Conservation (phyloP, 2,888 invertebrate species). For the Nudaria mundana region DNA sequence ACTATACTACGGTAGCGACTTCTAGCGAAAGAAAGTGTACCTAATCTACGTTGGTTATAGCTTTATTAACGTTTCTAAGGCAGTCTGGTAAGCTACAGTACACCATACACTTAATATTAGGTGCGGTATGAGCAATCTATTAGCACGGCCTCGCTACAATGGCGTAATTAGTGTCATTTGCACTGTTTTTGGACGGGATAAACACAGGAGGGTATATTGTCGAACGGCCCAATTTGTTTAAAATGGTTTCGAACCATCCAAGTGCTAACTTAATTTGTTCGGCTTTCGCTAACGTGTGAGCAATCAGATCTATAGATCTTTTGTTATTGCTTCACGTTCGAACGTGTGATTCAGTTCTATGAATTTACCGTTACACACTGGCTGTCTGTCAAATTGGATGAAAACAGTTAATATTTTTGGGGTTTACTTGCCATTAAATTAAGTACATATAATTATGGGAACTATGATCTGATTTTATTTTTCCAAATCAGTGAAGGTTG, state of each 20-base stretch:
- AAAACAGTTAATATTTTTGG: conserved; percentile 30
- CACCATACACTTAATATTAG: conserved; percentile 44
- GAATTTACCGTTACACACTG: conserved; percentile 46
- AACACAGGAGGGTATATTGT: conserved; percentile 72
- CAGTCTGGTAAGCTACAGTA: conserved; percentile 13
- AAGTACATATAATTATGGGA: conserved; percentile 8
- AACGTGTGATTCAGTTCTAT: conserved; percentile 44
- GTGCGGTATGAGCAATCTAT: conserved; percentile 65
- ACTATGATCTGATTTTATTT: too few relatives aligned
- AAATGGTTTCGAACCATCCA: conserved; percentile 63
- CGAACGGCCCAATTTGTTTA: conserved; percentile 68
- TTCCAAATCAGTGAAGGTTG: too few relatives aligned
- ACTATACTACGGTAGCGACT: too few relatives aligned
- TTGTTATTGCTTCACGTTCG: conserved; percentile 49
- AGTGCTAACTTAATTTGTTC: conserved; percentile 78
- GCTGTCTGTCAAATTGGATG: conserved; percentile 28
- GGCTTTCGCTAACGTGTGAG: conserved; percentile 78
- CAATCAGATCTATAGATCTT: conserved; percentile 55
- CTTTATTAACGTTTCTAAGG: conserved; percentile 16
- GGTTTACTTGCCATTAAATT: conserved; percentile 19
- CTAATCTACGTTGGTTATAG: too few relatives aligned
- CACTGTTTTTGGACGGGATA: conserved; percentile 78
- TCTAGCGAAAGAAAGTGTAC: background rate
- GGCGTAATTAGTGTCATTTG: conserved; percentile 78
- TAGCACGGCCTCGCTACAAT: conserved; percentile 64